phyloP scores from a whole-genome alignment of 2,888 invertebrate genomes.

The Meganola albula region DNA sequence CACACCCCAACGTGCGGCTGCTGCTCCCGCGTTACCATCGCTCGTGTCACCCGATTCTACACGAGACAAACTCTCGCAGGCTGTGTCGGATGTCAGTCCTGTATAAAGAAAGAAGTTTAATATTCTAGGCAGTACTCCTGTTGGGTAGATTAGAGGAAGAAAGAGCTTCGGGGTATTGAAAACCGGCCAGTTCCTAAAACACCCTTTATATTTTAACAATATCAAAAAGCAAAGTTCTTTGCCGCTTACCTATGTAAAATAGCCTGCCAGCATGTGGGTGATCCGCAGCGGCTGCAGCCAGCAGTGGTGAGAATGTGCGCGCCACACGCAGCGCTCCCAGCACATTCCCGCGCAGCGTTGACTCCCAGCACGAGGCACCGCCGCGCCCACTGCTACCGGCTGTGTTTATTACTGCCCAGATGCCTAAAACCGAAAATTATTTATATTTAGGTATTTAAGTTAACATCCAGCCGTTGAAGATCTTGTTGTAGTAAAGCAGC shows the following conservation, averaged over 20 bases:
- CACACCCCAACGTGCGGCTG: conserved; percentile 84
- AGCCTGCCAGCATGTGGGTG: conserved; percentile 80
- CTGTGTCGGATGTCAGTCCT: conserved; percentile 71
- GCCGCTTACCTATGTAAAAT: conserved; percentile 82
- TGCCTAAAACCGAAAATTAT: too few relatives aligned
- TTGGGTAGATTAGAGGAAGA: too few relatives aligned
- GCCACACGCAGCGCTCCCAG: conserved; percentile 84
- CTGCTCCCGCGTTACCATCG: conserved; percentile 59
- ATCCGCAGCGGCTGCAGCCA: conserved; percentile 75
- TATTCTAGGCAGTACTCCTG: too few relatives aligned
- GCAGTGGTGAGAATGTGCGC: conserved; percentile 84
- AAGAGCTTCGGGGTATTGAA: too few relatives aligned
- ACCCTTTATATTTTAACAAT: too few relatives aligned
- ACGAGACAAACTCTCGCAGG: conserved; percentile 57
- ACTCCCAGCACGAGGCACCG: conserved; percentile 83
- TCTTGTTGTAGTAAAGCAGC: conserved; percentile 11
- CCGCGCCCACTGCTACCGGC: conserved; percentile 87
- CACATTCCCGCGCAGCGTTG: conserved; percentile 83
- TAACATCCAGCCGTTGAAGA: too few relatives aligned
- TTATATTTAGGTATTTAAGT: too few relatives aligned
- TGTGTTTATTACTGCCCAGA: conserved; percentile 90
- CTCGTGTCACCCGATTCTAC: conserved; percentile 41
- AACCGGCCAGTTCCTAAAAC: too few relatives aligned
- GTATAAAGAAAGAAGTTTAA: conserved; percentile 6
- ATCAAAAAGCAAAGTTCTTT: too few relatives aligned